Conservation (phyloP, 1,140 invertebrate genomes). For the Amyelois transitella region DNA sequence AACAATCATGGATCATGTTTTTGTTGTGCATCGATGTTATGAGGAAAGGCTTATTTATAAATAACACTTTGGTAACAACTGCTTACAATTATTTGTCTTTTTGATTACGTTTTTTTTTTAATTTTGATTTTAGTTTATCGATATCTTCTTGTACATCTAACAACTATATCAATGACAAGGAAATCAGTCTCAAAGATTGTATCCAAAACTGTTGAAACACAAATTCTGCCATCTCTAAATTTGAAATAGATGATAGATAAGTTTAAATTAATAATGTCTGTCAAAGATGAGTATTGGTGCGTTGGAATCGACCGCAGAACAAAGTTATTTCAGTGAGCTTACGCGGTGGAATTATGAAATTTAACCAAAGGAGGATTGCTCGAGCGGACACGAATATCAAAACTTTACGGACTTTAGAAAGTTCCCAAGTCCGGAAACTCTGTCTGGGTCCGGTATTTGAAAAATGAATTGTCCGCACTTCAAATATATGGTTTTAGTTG, state of each 20-base stretch:
- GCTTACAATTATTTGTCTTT: too few relatives aligned
- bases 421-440: constrained; percentile 32
- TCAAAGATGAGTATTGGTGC: neutral
- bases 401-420: constrained; percentile 44
- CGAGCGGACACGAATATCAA: constrained; percentile 58
- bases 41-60: too few relatives aligned
- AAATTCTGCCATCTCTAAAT: neutral
- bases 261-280: too few relatives aligned
- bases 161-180: too few relatives aligned
- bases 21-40: too few relatives aligned
- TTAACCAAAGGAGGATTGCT: constrained; percentile 40
- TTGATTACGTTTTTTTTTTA: too few relatives aligned
- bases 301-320: constrained; percentile 2
- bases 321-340: constrained; percentile 24
- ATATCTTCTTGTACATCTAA: too few relatives aligned
- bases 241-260: too few relatives aligned
- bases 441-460: constrained; percentile 47
- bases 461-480: constrained; percentile 71
- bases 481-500: constrained; percentile 59
- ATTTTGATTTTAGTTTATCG: too few relatives aligned
- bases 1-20: too few relatives aligned
- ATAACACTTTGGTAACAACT: too few relatives aligned
- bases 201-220: neutral
- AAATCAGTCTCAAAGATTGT: too few relatives aligned
- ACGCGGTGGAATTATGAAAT: constrained; percentile 49